Evolutionary conservation across 2,797 vertebrate species (phyloP).

Genomic region (Gobio occitaniae): DNA sequence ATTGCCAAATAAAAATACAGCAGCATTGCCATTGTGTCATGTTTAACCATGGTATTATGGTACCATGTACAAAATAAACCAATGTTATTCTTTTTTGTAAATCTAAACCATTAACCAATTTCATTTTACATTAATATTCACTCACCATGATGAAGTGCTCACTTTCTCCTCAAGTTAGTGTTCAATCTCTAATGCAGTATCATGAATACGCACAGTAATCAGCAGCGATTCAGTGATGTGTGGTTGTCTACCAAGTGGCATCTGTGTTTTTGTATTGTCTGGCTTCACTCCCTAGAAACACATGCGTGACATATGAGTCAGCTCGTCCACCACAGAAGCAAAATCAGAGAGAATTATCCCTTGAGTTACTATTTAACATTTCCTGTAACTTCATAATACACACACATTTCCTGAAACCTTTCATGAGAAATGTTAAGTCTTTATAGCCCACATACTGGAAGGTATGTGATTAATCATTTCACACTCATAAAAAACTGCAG

Average conservation of each 20-base stretch:
- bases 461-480: neutral
- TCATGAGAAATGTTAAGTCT: neutral
- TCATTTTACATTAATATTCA: neutral
- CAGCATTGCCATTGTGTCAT: neutral
- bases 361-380: conserved; percentile 49
- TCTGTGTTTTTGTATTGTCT: conserved; percentile 7
- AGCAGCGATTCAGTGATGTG: neutral
- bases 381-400: conserved; percentile 25
- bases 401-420: conserved; percentile 18
- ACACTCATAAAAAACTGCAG: neutral
- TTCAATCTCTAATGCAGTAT: neutral
- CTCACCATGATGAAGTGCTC: conserved; percentile 16
- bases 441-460: neutral
- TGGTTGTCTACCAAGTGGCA: neutral
- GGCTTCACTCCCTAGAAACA: neutral
- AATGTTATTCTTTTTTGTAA: neutral
- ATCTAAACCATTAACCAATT: neutral
- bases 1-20: neutral
- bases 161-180: neutral
- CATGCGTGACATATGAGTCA: conserved; percentile 18
- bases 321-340: neutral
- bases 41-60: neutral
- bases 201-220: neutral
- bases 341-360: neutral
- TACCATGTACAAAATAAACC: neutral